Base-by-base conservation (phyloP, 2,797 vertebrate genomes). In the Platyrinchus mystaceus region DNA sequence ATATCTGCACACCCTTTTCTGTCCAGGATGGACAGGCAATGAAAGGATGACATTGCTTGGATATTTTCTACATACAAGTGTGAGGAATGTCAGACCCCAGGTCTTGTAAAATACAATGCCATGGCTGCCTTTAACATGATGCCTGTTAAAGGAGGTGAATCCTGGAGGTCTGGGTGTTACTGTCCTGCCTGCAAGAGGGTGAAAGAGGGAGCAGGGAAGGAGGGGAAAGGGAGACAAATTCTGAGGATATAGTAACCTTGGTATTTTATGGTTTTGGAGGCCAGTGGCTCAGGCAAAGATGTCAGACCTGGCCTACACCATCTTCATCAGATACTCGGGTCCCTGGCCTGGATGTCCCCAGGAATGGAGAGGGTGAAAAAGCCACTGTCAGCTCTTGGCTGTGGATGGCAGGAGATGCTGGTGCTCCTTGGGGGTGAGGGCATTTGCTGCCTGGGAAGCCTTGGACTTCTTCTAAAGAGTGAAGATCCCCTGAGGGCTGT, bases 351-450 rank as follows among this genome's bases (percentile, higher is more conserved):
- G 46, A 23, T 41, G 30, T 37, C 12, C 36, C 30, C 32, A 84
- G 34, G 6, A 60, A 53, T 13, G 20, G 24, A 56, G 12, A 11
- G 0, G 1, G 32, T 34, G 34, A 56, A 74, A 37, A 24, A 16
- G 26, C 12, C 0, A 0, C 21, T 27, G 0, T 44, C 22, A 52
- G 20, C 28, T 69, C 52, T 41, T 69, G 70, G 32, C 36, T 73
- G 37, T 36, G 53, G 23, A 10, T 46, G 34, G 23, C 41, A 14
- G 27, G 13, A 71, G 49, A 10, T 14, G 3, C 2, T 7, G 4
- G 8, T 7, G 18, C 5, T 50, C 22, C n/a, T 17, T 50, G 10
- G 3, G 22, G 16, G 4, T 49, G 13, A 53, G 8, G 2, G 1
- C 4, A 27, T 71, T 37, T 37, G 15, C 8, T 68, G 7, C 26